Base-by-base conservation (phyloP, 2,797 vertebrate species). In the Crenuchus spilurus region DNA sequence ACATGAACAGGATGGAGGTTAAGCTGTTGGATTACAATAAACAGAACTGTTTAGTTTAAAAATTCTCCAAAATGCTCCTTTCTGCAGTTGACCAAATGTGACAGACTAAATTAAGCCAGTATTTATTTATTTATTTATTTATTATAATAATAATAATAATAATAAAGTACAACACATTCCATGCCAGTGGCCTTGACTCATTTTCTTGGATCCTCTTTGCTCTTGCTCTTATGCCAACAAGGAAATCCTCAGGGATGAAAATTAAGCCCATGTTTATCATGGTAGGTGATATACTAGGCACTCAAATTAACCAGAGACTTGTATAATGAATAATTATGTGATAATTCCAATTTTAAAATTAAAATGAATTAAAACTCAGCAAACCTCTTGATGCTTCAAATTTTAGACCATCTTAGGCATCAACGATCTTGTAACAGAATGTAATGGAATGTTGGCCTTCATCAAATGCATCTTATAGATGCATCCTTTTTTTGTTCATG, bases 221-320 rank as follows among this genome's bases (percentile, higher is more conserved):
- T 57, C 58, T 49, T 67, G 52, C 31, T 28, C 46, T 72, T 69
- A 58, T 72, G 68, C 77, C 67, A 78, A 74, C 44, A 69, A 80
- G 74, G 63, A 62, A 69, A 57, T 75, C 71, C 35, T 72, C 41
- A 52, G 61, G 61, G 74, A 77, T 13, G 41, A 54, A 75, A 64
- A 82, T 73, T 55, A 70, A 58, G 57, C 65, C 42, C 39, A 10
- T 78, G 74, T 67, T 74, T 84, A 65, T 35, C 65, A 73, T 71
- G 37, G 31, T 75, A 64, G 58, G 62, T 77, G 67, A 70, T 55
- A 76, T 66, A 62, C 67, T 55, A 68, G 75, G 30, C 4, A 46
- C 46, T 63, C 31, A 60, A 79, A 70, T 75, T 24, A 72, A 55
- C 52, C 74, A 69, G 37, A 54, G 48, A 73, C 30, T 71, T 35